A percentile compares a stretch with the other conserved stretches of the same genome.
Conservation (phyloP, 2,113 vertebrate genomes). For the Myocastor coypus region DNA sequence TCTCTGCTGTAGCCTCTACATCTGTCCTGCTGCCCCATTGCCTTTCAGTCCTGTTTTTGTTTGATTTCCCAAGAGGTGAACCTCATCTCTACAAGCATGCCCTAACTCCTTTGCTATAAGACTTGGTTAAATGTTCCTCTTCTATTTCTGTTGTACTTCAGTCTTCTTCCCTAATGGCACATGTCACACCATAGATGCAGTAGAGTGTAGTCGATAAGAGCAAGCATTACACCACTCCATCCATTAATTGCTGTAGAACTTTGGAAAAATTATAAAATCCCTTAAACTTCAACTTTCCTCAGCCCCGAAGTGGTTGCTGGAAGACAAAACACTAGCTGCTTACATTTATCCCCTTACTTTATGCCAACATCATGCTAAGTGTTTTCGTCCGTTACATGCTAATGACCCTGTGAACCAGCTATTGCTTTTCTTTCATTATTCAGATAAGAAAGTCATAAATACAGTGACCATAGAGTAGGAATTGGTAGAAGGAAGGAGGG, state of each 20-base stretch:
- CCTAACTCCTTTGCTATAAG: background rate
- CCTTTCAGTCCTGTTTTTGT: background rate
- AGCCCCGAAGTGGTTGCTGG: conserved; percentile 4
- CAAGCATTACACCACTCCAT: background rate
- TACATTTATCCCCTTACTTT: conserved; percentile 24
- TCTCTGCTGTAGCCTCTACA: background rate
- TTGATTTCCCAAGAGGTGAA: conserved; percentile 8
- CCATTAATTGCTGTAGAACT: conserved; percentile 14
- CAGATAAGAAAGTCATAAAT: background rate
- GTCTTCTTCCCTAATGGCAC: background rate
- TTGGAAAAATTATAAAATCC: background rate
- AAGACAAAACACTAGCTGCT: conserved; percentile 17
- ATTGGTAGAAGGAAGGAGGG: background rate
- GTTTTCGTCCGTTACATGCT: conserved; percentile 9
- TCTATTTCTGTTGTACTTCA: background rate
- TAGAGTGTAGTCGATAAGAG: background rate
- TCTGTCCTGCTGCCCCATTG: background rate
- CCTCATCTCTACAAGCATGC: background rate
- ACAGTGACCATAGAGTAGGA: conserved; percentile 8
- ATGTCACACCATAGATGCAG: background rate
- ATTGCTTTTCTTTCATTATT: conserved; percentile 25
- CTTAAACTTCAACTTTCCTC: conserved; percentile 47
- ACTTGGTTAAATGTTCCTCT: background rate
- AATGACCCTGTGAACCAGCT: background rate
- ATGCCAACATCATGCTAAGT: background rate